A percentile compares a stretch with the other conserved stretches of the same genome.
Evolutionary conservation across 1,140 invertebrate genomes (phyloP).

Genomic region (Aphis gossypii): DNA sequence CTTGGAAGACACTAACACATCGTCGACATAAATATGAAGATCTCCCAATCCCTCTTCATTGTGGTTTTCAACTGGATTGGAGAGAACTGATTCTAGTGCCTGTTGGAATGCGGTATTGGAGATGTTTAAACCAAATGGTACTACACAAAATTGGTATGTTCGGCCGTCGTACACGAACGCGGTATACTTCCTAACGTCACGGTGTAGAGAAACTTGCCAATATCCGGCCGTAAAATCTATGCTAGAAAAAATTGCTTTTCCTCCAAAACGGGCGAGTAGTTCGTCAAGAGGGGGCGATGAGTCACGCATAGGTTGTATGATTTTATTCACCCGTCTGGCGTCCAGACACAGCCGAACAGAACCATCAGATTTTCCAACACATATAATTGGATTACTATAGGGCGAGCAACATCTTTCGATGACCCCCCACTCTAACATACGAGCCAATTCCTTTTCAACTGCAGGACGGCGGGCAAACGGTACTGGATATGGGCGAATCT

Average conservation of each 20-base stretch:
- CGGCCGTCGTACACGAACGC: neutral
- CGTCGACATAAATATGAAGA: neutral
- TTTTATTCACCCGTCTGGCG: neutral
- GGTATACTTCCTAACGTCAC: neutral
- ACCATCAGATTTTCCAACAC: neutral
- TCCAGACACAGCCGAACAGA: neutral
- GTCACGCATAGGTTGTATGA: neutral
- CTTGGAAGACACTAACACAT: neutral
- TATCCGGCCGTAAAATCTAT: neutral
- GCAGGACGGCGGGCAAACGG: neutral
- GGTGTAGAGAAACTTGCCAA: neutral
- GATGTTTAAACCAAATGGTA: neutral
- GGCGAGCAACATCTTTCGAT: neutral
- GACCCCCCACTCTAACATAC: neutral
- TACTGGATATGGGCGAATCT: neutral
- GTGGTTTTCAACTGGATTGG: neutral
- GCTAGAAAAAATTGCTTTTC: neutral
- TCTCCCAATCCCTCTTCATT: neutral
- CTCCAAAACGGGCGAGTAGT: neutral
- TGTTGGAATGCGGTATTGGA: neutral
- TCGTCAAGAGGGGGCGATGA: neutral
- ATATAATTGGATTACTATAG: neutral
- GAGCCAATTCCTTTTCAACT: neutral
- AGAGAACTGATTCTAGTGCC: neutral
- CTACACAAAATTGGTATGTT: neutral